Evolutionary conservation across 2,888 invertebrate genomes (phyloP).

Genomic region (Euproctis similis): DNA sequence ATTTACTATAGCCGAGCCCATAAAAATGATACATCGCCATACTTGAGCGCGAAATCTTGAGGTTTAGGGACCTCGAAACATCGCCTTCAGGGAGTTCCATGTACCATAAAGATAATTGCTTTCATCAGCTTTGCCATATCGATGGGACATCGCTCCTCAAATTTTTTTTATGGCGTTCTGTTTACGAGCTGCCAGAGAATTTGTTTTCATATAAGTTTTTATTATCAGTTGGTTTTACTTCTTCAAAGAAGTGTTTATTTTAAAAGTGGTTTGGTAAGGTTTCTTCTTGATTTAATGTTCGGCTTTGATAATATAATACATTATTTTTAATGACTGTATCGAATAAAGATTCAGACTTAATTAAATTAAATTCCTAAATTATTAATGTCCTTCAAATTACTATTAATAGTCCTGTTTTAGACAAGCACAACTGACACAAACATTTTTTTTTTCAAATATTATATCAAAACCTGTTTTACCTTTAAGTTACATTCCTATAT

Average conservation of each 20-base stretch:
- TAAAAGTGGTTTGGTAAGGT: no score
- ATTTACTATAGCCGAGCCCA: constrained; percentile 65
- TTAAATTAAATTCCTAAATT: no score
- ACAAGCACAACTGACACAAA: no score
- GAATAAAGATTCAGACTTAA: no score
- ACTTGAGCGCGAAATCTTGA: constrained; percentile 48
- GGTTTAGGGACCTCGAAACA: constrained; percentile 46
- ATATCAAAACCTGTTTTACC: no score
- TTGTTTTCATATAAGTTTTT: constrained; percentile 51
- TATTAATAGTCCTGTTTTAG: no score
- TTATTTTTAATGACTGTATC: no score
- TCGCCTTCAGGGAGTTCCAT: constrained; percentile 40
- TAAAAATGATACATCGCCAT: constrained; percentile 68
- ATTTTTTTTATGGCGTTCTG: constrained; percentile 47
- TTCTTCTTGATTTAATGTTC: no score
- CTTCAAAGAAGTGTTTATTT: constrained; percentile 29
- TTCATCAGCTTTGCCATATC: constrained; percentile 58
- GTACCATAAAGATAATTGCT: constrained; percentile 62
- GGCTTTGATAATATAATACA: no score
- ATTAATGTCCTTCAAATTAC: no score
- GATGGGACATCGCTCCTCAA: constrained; percentile 38
- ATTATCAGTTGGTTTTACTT: constrained; percentile 35
- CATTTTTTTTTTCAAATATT: no score
- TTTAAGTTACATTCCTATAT: no score
- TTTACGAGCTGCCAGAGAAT: constrained; percentile 54